Evolutionary conservation across 2,888 invertebrate species (phyloP).

Genomic region (Taphrorychus bicolor): DNA sequence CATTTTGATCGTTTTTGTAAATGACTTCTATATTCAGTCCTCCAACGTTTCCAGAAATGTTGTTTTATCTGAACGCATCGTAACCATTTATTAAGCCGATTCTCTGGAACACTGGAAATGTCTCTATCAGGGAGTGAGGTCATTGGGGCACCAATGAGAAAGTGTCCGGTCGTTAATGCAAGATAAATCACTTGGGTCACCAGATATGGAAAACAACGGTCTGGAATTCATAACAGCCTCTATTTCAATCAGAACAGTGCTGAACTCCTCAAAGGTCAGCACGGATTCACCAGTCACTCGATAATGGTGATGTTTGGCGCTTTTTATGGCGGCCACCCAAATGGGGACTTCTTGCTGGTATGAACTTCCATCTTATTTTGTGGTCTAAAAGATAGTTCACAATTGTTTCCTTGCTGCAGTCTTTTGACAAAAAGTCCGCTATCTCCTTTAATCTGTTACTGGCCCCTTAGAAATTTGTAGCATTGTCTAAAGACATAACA

Average conservation of each 20-base stretch:
- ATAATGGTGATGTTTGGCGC: slow-evolving; percentile 48
- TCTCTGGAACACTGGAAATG: slow-evolving; percentile 15
- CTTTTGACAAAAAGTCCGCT: neutral
- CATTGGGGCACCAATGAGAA: slow-evolving; percentile 21
- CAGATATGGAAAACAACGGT: slow-evolving; percentile 44
- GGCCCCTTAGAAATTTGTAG: slow-evolving; percentile 28
- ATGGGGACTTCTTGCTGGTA: slow-evolving; percentile 35
- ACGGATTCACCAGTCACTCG: slow-evolving; percentile 41
- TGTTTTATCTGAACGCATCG: slow-evolving; percentile 9
- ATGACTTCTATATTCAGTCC: slow-evolving; percentile 13
- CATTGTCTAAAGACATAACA: slow-evolving; percentile 28
- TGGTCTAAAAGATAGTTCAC: slow-evolving; percentile 49
- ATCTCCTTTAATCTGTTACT: slow-evolving; percentile 25
- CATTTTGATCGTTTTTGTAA: slow-evolving; percentile 27
- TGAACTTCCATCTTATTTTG: neutral
- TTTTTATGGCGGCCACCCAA: slow-evolving; percentile 51
- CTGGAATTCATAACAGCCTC: slow-evolving; percentile 51
- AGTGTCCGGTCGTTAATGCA: slow-evolving; percentile 30
- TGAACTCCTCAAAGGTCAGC: slow-evolving; percentile 50
- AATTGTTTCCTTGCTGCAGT: neutral
- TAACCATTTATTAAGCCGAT: slow-evolving; percentile 20
- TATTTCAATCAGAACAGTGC: slow-evolving; percentile 48
- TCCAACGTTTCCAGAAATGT: slow-evolving; percentile 24
- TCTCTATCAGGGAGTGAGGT: slow-evolving; percentile 18
- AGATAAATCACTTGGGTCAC: slow-evolving; percentile 41